phyloP scores from a whole-genome alignment of 1,140 invertebrate genomes.

The Notospermus geniculatus region DNA sequence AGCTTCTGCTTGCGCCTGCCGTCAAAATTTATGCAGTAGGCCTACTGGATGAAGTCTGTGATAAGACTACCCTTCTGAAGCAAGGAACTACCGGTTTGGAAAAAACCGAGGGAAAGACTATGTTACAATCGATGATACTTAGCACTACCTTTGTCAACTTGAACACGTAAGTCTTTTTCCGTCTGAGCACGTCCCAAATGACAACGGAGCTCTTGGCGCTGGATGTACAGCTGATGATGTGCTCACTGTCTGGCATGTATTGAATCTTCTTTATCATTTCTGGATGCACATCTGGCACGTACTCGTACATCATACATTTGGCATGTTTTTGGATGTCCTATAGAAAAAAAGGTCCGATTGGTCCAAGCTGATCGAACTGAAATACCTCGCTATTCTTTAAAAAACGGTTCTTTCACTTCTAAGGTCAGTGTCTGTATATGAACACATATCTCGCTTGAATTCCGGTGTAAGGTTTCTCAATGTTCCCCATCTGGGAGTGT shows the following conservation, averaged over 20 bases:
- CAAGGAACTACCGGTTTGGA: too few relatives aligned
- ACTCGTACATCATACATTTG: conserved; percentile 33
- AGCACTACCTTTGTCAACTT: conserved; percentile 47
- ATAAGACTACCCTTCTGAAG: too few relatives aligned
- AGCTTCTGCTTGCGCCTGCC: too few relatives aligned
- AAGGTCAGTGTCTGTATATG: too few relatives aligned
- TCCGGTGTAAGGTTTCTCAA: too few relatives aligned
- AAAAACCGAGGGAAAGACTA: too few relatives aligned
- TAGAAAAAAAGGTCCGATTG: not conserved
- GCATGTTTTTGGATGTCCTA: conserved; percentile 37
- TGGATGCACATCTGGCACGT: conserved; percentile 35
- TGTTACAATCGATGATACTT: not conserved
- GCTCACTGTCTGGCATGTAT: conserved; percentile 48
- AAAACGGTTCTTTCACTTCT: too few relatives aligned
- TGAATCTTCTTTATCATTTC: conserved; percentile 48
- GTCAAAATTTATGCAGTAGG: too few relatives aligned
- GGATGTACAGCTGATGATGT: conserved; percentile 48
- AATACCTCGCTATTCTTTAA: too few relatives aligned
- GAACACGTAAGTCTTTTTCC: conserved; percentile 52
- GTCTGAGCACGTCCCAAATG: conserved; percentile 42
- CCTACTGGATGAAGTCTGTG: too few relatives aligned
- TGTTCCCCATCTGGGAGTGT: too few relatives aligned
- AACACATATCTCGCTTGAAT: too few relatives aligned
- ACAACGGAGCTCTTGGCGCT: conserved; percentile 42
- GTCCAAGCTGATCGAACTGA: not conserved